phyloP scores from a whole-genome alignment of 37 sponge, comb jelly and placozoan genomes.

The Agelas oroides region DNA sequence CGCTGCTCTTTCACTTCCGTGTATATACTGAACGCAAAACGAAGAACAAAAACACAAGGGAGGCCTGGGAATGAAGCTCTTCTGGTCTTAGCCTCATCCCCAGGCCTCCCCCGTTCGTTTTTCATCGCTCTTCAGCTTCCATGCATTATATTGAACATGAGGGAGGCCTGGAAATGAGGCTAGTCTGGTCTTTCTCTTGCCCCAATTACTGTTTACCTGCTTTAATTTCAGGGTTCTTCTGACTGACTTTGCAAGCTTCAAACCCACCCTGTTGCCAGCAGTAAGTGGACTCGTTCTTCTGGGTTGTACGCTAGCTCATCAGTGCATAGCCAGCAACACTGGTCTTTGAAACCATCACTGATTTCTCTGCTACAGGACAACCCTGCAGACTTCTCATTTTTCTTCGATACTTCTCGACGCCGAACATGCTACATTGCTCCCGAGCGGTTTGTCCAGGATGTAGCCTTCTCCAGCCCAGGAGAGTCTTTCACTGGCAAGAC shows the following conservation, averaged over 20 bases:
- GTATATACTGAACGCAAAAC: too few relatives aligned
- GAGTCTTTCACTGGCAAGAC: not conserved
- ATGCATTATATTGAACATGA: too few relatives aligned
- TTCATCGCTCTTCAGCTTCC: too few relatives aligned
- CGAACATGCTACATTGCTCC: slow-evolving; percentile 95
- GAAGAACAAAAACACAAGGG: too few relatives aligned
- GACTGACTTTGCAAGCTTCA: slow-evolving; percentile 96
- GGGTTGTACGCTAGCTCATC: not conserved
- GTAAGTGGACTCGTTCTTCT: slow-evolving; percentile 49
- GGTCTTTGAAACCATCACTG: not conserved
- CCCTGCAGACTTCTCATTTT: slow-evolving; percentile 95
- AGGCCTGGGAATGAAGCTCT: too few relatives aligned
- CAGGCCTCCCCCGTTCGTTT: too few relatives aligned
- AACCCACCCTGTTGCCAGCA: slow-evolving; percentile 85
- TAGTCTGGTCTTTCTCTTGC: too few relatives aligned
- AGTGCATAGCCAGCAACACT: not conserved
- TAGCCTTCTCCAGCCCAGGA: slow-evolving; percentile 26
- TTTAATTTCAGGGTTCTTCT: slow-evolving; percentile 85
- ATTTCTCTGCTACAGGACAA: slow-evolving; percentile 75
- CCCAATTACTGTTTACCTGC: too few relatives aligned
- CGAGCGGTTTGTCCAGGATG: slow-evolving; percentile 68
- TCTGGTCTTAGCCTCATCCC: too few relatives aligned
- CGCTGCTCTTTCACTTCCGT: too few relatives aligned
- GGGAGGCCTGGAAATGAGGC: too few relatives aligned
- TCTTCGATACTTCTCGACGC: slow-evolving; percentile 95